These are phyloP conservation scores for Eupithecia vulgata DNA, from an alignment of 2,888 invertebrate species.

Conservation along the genomic window DNA sequence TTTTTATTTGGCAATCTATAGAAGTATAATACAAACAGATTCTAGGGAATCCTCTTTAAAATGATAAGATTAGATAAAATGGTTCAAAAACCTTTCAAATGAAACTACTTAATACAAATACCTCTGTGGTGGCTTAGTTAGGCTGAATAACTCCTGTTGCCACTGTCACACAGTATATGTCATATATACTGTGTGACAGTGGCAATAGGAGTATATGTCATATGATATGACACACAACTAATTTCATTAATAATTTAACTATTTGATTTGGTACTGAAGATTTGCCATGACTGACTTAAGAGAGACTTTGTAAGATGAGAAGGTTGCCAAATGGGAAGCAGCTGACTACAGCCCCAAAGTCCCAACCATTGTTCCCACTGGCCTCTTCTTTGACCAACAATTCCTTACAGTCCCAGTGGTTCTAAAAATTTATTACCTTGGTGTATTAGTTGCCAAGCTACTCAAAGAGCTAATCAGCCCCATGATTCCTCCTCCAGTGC, in stretches of 20 bases:
- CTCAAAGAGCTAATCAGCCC: conserved; percentile 20
- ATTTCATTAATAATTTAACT: not conserved
- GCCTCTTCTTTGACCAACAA: not conserved
- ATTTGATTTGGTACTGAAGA: not conserved
- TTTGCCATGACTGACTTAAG: not conserved
- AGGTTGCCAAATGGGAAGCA: not conserved
- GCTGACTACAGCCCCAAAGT: too few species aligned
- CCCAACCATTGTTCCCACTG: not conserved
- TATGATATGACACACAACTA: too few species aligned
- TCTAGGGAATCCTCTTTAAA: not conserved
- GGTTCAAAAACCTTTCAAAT: not conserved
- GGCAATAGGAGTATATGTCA: too few species aligned
- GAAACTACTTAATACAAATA: too few species aligned
- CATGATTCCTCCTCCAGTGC: conserved; percentile 2
- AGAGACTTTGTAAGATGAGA: not conserved
- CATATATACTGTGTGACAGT: too few species aligned
- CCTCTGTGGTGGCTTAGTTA: not conserved
- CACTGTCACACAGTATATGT: not conserved
- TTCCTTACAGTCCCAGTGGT: not conserved
- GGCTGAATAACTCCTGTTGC: not conserved
- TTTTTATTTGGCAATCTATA: too few species aligned
- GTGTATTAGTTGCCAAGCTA: not conserved
- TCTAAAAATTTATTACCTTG: conserved; percentile 1
- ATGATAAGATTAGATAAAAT: not conserved
- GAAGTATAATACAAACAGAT: too few species aligned